Evolutionary conservation across 2,888 invertebrate species (phyloP).

Genomic region (Melanostoma mellinum): DNA sequence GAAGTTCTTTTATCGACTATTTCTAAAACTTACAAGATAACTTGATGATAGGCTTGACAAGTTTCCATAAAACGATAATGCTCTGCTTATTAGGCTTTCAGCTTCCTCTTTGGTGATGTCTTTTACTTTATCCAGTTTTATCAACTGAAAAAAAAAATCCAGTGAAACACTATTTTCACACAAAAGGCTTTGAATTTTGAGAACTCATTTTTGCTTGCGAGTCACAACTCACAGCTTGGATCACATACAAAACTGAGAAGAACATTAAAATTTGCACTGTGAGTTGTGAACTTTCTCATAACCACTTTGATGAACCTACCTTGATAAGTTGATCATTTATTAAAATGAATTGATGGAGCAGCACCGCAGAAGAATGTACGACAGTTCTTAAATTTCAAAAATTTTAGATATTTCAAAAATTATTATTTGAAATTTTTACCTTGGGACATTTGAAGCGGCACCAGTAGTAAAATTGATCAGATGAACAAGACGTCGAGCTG

Average conservation of each 20-base stretch:
- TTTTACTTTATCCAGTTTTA: slow-evolving; percentile 85
- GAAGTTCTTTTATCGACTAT: not conserved
- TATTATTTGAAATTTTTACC: slow-evolving; percentile 77
- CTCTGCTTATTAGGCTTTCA: slow-evolving; percentile 79
- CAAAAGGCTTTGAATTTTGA: too few species aligned
- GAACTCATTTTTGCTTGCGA: too few species aligned
- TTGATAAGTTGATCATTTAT: slow-evolving; percentile 86
- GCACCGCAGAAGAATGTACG: slow-evolving; percentile 83
- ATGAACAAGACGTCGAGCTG: slow-evolving; percentile 90
- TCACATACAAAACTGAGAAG: too few species aligned
- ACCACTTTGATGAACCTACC: slow-evolving; percentile 81
- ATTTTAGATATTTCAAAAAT: not conserved
- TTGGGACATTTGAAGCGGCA: slow-evolving; percentile 85
- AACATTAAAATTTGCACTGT: too few species aligned
- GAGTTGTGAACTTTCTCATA: too few species aligned
- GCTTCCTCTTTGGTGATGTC: slow-evolving; percentile 83
- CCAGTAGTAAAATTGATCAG: slow-evolving; percentile 88
- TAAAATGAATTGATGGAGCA: slow-evolving; percentile 84
- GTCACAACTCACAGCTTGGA: too few species aligned
- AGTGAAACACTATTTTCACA: too few species aligned
- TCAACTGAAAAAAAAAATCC: slow-evolving; percentile 81
- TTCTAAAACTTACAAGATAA: slow-evolving; percentile 77
- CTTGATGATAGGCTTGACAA: slow-evolving; percentile 78
- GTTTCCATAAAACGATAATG: slow-evolving; percentile 77
- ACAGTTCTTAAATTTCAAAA: slow-evolving; percentile 81